Conservation (phyloP, 2,888 invertebrate species). For the Pollenia griseotomentosa region DNA sequence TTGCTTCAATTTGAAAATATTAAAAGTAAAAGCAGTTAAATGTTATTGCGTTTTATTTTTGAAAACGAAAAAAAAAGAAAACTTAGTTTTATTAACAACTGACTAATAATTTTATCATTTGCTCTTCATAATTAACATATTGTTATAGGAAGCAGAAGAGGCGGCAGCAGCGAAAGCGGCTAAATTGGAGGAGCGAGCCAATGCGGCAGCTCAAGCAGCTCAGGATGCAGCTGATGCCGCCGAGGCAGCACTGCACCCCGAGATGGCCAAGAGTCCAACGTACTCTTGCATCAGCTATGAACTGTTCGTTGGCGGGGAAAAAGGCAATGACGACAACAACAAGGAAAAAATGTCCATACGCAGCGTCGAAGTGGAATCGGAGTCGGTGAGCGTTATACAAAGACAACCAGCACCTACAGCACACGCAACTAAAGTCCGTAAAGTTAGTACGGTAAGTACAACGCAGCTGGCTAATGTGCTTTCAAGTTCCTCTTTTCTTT, state of each 20-base stretch:
- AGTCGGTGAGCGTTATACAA: conserved; percentile 93
- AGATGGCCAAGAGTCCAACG: conserved; percentile 94
- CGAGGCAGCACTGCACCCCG: conserved; percentile 85
- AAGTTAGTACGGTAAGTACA: conserved; percentile 96
- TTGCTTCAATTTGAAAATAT: conserved; percentile 56
- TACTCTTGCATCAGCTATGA: conserved; percentile 97
- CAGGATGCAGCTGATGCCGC: conserved; percentile 83
- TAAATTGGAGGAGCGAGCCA: conserved; percentile 85
- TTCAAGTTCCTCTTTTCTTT: conserved; percentile 76
- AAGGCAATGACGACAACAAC: conserved; percentile 95
- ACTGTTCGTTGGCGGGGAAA: conserved; percentile 94
- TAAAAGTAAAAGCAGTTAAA: conserved; percentile 56
- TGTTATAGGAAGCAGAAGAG: conserved; percentile 92
- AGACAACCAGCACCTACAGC: conserved; percentile 85
- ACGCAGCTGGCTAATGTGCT: conserved; percentile 81
- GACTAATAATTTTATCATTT: conserved; percentile 40
- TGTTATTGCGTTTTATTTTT: conserved; percentile 61
- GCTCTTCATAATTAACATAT: conserved; percentile 71
- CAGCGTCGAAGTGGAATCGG: conserved; percentile 94
- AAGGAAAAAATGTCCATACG: conserved; percentile 96
- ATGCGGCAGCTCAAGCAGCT: conserved; percentile 88
- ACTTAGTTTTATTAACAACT: not conserved
- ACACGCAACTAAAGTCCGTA: conserved; percentile 89
- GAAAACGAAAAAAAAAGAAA: conserved; percentile 13
- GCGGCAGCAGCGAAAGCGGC: conserved; percentile 88